phyloP scores from a whole-genome alignment of 2,113 vertebrate species.

The Sander lucioperca region DNA sequence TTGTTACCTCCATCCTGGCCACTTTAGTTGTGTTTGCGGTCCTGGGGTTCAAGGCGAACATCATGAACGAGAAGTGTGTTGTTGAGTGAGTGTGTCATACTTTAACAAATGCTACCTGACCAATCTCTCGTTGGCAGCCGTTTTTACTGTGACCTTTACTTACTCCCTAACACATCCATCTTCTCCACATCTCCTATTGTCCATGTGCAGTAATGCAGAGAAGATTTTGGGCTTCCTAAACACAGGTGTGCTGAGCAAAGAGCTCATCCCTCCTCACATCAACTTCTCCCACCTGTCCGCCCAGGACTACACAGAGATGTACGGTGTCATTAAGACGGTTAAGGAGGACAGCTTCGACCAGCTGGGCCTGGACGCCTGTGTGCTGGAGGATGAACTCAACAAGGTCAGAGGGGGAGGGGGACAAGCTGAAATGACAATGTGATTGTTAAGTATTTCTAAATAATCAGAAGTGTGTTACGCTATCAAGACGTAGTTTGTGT shows the following conservation, averaged over 20 bases:
- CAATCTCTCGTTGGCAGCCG: fast-evolving
- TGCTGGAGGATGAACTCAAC: conserved; percentile 95
- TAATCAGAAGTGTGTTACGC: background rate
- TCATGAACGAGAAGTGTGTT: conserved; percentile 99
- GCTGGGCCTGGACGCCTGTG: conserved; percentile 91
- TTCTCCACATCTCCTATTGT: conserved; percentile 5
- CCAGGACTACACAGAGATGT: conserved; percentile 96
- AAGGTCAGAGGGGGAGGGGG: conserved; percentile 87
- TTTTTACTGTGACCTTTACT: background rate
- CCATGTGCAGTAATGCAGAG: conserved; percentile 90
- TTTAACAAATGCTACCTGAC: background rate
- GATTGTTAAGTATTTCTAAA: background rate
- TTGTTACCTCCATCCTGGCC: conserved; percentile 95
- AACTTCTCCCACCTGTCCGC: conserved; percentile 96
- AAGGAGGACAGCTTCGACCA: conserved; percentile 91
- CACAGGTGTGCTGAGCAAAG: conserved; percentile 89
- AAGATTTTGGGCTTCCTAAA: conserved; percentile 95
- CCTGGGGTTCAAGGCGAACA: conserved; percentile 98
- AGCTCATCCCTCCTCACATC: conserved; percentile 95
- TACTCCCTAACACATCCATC: background rate
- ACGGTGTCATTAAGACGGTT: conserved; percentile 93
- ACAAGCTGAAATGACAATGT: background rate
- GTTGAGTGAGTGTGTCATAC: conserved; percentile 90
- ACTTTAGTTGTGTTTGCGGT: conserved; percentile 98
- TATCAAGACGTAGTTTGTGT: background rate